A percentile compares a stretch with the other conserved stretches of the same genome.
These are phyloP conservation scores for Cryptophagus acutangulus DNA, from an alignment of 2,888 invertebrate species.

Conservation along the genomic window DNA sequence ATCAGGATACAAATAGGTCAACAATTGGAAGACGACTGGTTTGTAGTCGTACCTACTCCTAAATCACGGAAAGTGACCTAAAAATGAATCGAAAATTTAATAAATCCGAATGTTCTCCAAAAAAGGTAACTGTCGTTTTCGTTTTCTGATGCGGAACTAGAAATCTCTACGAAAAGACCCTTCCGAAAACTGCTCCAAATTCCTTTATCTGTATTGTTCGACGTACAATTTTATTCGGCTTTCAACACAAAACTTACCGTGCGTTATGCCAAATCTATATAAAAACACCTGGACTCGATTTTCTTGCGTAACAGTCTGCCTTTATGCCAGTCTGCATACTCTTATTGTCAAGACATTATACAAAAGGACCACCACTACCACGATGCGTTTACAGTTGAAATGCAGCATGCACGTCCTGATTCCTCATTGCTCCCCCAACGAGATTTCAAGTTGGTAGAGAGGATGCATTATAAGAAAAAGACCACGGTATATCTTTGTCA, in stretches of 20 bases:
- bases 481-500: conserved; percentile 31
- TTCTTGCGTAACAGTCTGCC: conserved; percentile 40
- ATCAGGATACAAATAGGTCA: conserved; percentile 1
- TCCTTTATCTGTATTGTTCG: conserved; percentile 26
- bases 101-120: background rate
- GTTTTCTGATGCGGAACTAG: conserved; percentile 21
- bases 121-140: conserved; percentile 12
- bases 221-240: conserved; percentile 28
- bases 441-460: conserved; percentile 23
- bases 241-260: conserved; percentile 38
- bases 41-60: background rate
- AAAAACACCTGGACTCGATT: conserved; percentile 44
- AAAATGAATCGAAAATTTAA: background rate
- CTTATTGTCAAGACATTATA: conserved; percentile 25
- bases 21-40: conserved; percentile 2
- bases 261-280: conserved; percentile 41
- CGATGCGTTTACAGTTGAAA: conserved; percentile 20
- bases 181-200: conserved; percentile 33
- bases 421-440: conserved; percentile 8
- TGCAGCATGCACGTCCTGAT: background rate
- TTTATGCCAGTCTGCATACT: conserved; percentile 31
- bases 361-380: conserved; percentile 36
- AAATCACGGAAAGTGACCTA: conserved; percentile 1
- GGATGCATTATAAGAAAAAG: conserved; percentile 32
- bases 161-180: conserved; percentile 12